phyloP scores from a whole-genome alignment of 37 sponge, comb jelly and placozoan species.

The Amphimedon queenslandica region DNA sequence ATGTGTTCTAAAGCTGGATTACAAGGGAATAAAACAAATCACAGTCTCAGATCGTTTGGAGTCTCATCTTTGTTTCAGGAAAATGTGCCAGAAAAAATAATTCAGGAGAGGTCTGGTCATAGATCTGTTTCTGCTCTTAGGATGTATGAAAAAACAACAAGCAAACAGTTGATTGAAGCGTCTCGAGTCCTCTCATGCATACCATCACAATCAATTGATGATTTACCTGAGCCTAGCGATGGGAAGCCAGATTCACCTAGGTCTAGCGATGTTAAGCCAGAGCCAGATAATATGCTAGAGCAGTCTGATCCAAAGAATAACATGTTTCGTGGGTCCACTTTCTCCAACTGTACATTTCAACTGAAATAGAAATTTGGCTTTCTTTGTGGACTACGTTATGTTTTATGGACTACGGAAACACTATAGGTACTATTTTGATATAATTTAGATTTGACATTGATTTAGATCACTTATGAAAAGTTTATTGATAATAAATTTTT shows the following conservation, averaged over 20 bases:
- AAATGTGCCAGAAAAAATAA: constrained; percentile 9
- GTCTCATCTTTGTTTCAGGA: constrained; percentile 6
- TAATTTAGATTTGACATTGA: too few relatives aligned
- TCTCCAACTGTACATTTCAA: background rate
- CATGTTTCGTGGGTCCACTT: background rate
- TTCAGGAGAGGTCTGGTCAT: constrained; percentile 15
- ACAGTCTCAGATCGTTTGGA: constrained; percentile 14
- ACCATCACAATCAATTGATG: background rate
- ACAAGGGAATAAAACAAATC: constrained; percentile 1
- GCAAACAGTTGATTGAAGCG: background rate
- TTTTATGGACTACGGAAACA: too few relatives aligned
- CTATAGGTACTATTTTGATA: too few relatives aligned
- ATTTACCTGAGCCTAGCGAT: too few relatives aligned
- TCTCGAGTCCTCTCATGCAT: background rate
- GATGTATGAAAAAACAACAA: background rate
- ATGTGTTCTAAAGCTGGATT: constrained; percentile 1
- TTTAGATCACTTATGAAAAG: too few relatives aligned
- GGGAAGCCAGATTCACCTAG: background rate
- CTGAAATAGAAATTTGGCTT: too few relatives aligned
- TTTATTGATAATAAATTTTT: too few relatives aligned
- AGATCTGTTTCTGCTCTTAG: constrained; percentile 1
- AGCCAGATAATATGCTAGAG: background rate
- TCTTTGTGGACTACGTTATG: too few relatives aligned
- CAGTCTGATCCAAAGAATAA: background rate
- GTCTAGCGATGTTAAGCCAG: background rate